Evolutionary conservation across 2,888 invertebrate genomes (phyloP).

Genomic region (Cephus runcator): DNA sequence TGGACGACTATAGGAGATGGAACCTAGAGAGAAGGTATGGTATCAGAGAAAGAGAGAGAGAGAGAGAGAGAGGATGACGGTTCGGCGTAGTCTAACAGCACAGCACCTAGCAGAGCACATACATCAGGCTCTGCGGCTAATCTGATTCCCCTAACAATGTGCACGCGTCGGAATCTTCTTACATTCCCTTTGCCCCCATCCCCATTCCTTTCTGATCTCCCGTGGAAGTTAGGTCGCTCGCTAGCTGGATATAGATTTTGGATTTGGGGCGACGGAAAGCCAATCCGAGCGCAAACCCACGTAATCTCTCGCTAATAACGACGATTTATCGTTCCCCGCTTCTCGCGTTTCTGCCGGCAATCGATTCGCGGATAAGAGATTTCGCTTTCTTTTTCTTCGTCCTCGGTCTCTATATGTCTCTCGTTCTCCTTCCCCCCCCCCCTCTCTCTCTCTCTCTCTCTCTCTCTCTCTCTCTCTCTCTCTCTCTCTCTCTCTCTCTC

Average conservation of each 20-base stretch:
- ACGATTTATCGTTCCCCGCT: slow-evolving; percentile 59
- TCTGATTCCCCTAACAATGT: slow-evolving; percentile 66
- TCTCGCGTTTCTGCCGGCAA: slow-evolving; percentile 19
- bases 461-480: not conserved
- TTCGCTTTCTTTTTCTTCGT: slow-evolving; percentile 16
- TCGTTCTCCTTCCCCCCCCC: slow-evolving; percentile 13
- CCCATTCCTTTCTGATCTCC: slow-evolving; percentile 8
- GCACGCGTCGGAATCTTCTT: slow-evolving; percentile 66
- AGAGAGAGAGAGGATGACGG: slow-evolving; percentile 18
- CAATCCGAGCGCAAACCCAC: slow-evolving; percentile 53
- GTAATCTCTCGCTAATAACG: slow-evolving; percentile 65
- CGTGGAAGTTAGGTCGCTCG: slow-evolving; percentile 14
- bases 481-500: slow-evolving; percentile 12
- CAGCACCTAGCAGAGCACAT: slow-evolving; percentile 43
- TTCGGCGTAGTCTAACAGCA: slow-evolving; percentile 7
- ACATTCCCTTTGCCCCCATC: slow-evolving; percentile 42
- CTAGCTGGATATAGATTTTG: slow-evolving; percentile 56
- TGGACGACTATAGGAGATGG: not conserved
- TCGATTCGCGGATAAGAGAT: slow-evolving; percentile 27
- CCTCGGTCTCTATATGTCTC: not conserved
- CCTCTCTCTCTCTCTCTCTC: not conserved
- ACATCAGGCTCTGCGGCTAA: slow-evolving; percentile 63
- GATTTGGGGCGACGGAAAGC: slow-evolving; percentile 46
- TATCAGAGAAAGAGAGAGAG: not conserved
- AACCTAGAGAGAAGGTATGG: not conserved